Conservation (phyloP, 2,888 invertebrate genomes). For the Platycnemis pennipes region DNA sequence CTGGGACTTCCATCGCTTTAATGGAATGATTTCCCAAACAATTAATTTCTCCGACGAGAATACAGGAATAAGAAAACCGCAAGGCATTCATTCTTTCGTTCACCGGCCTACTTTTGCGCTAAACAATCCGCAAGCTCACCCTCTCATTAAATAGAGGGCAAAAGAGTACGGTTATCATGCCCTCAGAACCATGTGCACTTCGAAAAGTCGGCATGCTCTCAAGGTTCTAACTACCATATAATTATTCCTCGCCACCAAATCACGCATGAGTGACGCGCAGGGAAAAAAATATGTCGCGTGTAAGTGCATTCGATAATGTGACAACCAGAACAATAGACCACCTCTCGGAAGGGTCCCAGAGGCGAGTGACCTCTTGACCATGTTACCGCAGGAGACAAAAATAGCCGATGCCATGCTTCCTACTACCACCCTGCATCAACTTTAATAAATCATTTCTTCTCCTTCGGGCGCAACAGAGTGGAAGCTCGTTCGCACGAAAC, state of each 20-base stretch:
- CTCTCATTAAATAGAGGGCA: background rate
- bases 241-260: background rate
- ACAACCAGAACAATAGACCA: background rate
- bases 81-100: background rate
- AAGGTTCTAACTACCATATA: background rate
- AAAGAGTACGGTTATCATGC: background rate
- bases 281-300: background rate
- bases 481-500: no score
- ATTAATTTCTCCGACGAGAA: background rate
- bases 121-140: background rate
- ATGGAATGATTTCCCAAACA: background rate
- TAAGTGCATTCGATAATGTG: background rate
- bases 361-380: background rate
- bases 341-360: background rate
- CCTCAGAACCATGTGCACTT: background rate
- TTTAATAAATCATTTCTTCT: no score
- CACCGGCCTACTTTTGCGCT: background rate
- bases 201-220: background rate
- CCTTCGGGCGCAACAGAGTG: no score
- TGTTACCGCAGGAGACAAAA: background rate
- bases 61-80: background rate
- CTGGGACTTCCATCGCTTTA: background rate
- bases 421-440: no score
- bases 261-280: background rate
- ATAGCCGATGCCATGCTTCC: no score